Evolutionary conservation across 2,888 invertebrate species (phyloP).

Genomic region (Cheilosia pagana): DNA sequence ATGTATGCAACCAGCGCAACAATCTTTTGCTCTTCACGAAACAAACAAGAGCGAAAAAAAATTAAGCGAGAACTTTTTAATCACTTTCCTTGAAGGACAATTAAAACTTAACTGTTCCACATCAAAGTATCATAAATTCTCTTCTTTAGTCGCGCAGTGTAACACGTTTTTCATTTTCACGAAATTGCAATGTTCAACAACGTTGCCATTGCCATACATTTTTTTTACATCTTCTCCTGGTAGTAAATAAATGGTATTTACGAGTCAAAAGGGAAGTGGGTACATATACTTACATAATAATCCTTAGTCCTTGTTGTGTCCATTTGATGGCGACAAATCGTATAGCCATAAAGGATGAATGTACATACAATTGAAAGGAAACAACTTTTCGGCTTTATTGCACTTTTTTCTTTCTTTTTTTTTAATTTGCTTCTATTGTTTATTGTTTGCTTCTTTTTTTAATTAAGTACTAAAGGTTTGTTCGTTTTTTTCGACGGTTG

Average conservation of each 20-base stretch:
- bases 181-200: constrained; percentile 62
- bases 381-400: constrained; percentile 12
- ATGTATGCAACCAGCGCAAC: constrained; percentile 32
- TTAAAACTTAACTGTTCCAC: constrained; percentile 73
- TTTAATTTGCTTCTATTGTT: constrained; percentile 23
- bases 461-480: constrained; percentile 66
- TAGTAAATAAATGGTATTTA: constrained; percentile 44
- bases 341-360: neutral
- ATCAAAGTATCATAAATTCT: constrained; percentile 73
- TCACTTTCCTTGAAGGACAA: constrained; percentile 71
- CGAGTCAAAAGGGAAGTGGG: constrained; percentile 5
- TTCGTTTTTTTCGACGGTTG: constrained; percentile 46
- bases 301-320: constrained; percentile 38
- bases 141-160: constrained; percentile 1
- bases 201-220: constrained; percentile 39
- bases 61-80: constrained; percentile 58
- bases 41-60: constrained; percentile 16
- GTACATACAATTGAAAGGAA: neutral
- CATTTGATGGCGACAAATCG: constrained; percentile 38
- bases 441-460: constrained; percentile 38
- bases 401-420: neutral
- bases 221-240: constrained; percentile 38
- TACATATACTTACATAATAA: constrained; percentile 9
- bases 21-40: constrained; percentile 35
- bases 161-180: constrained; percentile 63